These are phyloP conservation scores for Hesperophylax magnus DNA, from an alignment of 1,140 invertebrate genomes.

Conservation along the genomic window DNA sequence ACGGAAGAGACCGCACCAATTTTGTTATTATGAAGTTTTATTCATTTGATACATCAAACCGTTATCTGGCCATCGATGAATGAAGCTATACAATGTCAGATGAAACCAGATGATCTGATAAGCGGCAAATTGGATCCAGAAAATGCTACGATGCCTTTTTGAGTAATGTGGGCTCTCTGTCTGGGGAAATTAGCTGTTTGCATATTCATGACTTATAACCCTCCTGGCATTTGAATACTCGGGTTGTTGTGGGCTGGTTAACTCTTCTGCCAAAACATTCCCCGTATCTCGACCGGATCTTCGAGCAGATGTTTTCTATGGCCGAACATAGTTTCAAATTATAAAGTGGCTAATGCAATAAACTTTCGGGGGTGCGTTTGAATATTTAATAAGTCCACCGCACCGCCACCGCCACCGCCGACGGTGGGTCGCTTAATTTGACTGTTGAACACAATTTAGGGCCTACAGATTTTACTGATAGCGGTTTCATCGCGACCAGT, in stretches of 20 bases:
- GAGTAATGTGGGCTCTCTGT: conserved; percentile 54
- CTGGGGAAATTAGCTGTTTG: conserved; percentile 45
- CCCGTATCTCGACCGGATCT: conserved; percentile 40
- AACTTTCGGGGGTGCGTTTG: conserved; percentile 42
- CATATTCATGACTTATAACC: conserved; percentile 51
- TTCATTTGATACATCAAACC: neutral
- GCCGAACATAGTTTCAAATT: conserved; percentile 39
- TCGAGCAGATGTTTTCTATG: conserved; percentile 51
- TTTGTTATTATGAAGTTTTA: conserved; percentile 6
- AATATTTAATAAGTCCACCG: conserved; percentile 34
- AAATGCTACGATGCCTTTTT: conserved; percentile 16
- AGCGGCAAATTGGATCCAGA: conserved; percentile 47
- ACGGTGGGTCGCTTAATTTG: conserved; percentile 43
- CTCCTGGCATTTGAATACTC: conserved; percentile 33
- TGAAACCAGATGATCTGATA: conserved; percentile 15
- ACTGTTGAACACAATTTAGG: conserved; percentile 46
- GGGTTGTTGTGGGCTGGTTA: conserved; percentile 35
- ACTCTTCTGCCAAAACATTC: conserved; percentile 51
- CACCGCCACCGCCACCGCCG: neutral
- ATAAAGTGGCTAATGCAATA: conserved; percentile 42
- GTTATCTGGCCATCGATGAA: neutral
- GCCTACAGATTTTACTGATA: conserved; percentile 29
- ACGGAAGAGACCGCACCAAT: conserved; percentile 27
- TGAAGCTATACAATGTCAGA: conserved; percentile 24
- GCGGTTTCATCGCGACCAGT: conserved; percentile 15